Evolutionary conservation across 2,797 vertebrate genomes (phyloP).

Genomic region (Cirrhinus molitorella): DNA sequence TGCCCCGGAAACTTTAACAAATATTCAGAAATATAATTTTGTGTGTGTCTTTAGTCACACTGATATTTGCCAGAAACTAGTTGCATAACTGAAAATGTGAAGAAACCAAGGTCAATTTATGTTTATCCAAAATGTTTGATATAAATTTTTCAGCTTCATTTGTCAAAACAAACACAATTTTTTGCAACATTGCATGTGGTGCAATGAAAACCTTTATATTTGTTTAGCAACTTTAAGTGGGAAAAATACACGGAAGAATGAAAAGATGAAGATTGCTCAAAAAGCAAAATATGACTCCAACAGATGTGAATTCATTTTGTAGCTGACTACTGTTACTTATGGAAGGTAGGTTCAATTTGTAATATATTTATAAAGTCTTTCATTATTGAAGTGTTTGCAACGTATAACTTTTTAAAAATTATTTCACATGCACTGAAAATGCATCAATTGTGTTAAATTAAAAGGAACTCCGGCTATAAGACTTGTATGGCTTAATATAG

Average conservation of each 20-base stretch:
- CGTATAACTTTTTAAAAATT: too few species aligned
- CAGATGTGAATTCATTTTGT: not conserved
- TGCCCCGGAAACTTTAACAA: slow-evolving; percentile 23
- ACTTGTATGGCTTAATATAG: too few species aligned
- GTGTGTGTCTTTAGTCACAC: slow-evolving; percentile 7
- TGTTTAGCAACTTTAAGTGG: slow-evolving; percentile 3
- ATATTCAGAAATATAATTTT: slow-evolving; percentile 24
- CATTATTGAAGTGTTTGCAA: too few species aligned
- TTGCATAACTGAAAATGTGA: slow-evolving; percentile 28
- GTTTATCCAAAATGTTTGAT: slow-evolving; percentile 46
- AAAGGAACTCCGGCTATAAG: too few species aligned
- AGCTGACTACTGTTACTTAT: not conserved
- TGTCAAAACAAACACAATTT: slow-evolving; percentile 49
- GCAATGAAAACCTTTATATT: slow-evolving; percentile 33
- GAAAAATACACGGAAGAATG: not conserved
- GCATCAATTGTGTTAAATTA: too few species aligned
- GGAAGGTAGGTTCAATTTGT: not conserved
- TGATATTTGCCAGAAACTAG: not conserved
- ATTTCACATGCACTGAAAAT: too few species aligned
- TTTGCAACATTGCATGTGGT: slow-evolving; percentile 36
- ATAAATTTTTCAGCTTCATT: slow-evolving; percentile 37
- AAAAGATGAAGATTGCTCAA: not conserved
- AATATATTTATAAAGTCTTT: not conserved
- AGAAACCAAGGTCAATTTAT: slow-evolving; percentile 31
- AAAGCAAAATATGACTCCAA: not conserved